phyloP scores from a whole-genome alignment of 2,888 invertebrate genomes.

The Xestobium rufovillosum region DNA sequence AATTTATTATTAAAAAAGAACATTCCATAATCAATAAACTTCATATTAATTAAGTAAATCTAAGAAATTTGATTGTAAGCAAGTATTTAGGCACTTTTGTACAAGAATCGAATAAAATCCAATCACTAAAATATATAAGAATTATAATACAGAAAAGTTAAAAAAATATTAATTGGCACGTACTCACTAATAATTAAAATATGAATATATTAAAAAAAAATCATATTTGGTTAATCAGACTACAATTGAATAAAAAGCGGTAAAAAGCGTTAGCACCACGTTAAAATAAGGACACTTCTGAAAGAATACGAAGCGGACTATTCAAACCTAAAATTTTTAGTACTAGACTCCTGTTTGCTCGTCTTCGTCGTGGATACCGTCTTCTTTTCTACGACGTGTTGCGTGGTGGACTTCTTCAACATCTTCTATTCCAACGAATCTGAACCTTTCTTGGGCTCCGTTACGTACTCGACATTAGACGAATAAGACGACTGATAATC shows the following conservation, averaged over 20 bases:
- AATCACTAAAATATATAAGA: neutral
- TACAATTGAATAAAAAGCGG: slow-evolving; percentile 25
- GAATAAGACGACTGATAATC: slow-evolving; percentile 34
- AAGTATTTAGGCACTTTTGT: neutral
- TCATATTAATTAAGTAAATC: no score
- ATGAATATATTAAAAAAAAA: slow-evolving; percentile 19
- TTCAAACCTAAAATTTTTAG: slow-evolving; percentile 41
- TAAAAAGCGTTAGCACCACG: slow-evolving; percentile 31
- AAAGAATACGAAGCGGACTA: slow-evolving; percentile 19
- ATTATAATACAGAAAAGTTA: neutral
- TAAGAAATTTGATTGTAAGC: no score
- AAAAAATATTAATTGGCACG: neutral
- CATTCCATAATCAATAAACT: no score
- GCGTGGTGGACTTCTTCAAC: slow-evolving; percentile 60
- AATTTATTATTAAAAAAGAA: no score
- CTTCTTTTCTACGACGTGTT: slow-evolving; percentile 61
- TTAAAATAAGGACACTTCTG: slow-evolving; percentile 31
- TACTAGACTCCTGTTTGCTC: slow-evolving; percentile 40
- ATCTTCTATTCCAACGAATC: slow-evolving; percentile 59
- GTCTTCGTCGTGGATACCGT: slow-evolving; percentile 56
- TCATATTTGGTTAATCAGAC: slow-evolving; percentile 33
- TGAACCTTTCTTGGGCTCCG: slow-evolving; percentile 42
- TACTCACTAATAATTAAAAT: slow-evolving; percentile 15
- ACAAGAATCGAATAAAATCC: neutral
- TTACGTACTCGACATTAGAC: slow-evolving; percentile 36